A percentile compares a stretch with the other conserved stretches of the same genome.
Evolutionary conservation across 2,888 invertebrate species (phyloP).

Genomic region (Nebria salina): DNA sequence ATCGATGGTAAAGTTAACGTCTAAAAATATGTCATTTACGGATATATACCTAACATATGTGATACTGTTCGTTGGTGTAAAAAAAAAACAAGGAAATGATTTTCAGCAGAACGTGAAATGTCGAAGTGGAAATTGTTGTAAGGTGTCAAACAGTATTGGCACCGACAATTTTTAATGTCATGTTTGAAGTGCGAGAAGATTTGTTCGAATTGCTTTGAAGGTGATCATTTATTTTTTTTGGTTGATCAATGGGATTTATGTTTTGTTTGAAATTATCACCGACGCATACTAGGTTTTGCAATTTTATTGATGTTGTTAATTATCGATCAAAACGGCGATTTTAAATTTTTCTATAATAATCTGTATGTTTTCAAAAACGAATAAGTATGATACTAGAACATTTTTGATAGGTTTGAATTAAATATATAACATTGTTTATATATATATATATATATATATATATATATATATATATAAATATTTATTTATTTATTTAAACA

Average conservation of each 20-base stretch:
- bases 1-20: not conserved
- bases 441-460: too few relatives aligned
- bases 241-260: not conserved
- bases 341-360: too few relatives aligned
- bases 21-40: not conserved
- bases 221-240: not conserved
- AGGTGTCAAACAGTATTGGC: not conserved
- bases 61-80: not conserved
- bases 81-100: not conserved
- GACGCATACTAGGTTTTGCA: too few relatives aligned
- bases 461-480: too few relatives aligned
- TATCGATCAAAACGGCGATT: too few relatives aligned
- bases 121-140: not conserved
- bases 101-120: not conserved
- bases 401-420: too few relatives aligned
- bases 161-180: not conserved
- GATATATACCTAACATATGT: not conserved
- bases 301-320: too few relatives aligned
- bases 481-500: too few relatives aligned
- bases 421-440: too few relatives aligned
- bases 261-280: not conserved
- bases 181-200: not conserved
- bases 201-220: not conserved
- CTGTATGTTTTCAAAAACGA: too few relatives aligned
- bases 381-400: too few relatives aligned